Evolutionary conservation across 2,888 invertebrate species (phyloP).

Genomic region (Choristoneura rosaceana): DNA sequence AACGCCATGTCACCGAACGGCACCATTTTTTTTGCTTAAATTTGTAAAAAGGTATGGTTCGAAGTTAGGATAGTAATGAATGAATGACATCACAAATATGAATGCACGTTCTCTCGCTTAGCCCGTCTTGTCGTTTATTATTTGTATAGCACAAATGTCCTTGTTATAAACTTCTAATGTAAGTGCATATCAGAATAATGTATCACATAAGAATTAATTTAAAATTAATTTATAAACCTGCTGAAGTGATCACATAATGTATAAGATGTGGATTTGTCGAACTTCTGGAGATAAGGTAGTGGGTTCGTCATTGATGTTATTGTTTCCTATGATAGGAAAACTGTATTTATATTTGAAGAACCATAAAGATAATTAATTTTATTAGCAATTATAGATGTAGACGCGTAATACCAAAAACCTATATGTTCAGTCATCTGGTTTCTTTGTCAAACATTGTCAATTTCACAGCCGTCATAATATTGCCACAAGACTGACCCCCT

Average conservation of each 20-base stretch:
- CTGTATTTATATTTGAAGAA: constrained; percentile 1
- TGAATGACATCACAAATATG: constrained; percentile 1
- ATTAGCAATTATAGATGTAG: not conserved
- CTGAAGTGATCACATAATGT: constrained; percentile 22
- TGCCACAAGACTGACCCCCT: not conserved
- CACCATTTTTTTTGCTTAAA: not conserved
- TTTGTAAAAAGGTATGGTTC: not conserved
- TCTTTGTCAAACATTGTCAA: not conserved
- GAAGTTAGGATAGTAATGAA: not conserved
- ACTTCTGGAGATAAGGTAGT: constrained; percentile 20
- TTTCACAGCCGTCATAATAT: not conserved
- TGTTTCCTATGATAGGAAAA: not conserved
- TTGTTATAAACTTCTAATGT: constrained; percentile 21
- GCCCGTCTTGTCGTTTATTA: constrained; percentile 8
- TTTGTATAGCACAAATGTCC: constrained; percentile 25
- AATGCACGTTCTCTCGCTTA: constrained; percentile 4
- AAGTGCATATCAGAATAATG: constrained; percentile 32
- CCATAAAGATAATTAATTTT: not conserved
- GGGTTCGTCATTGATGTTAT: constrained; percentile 4
- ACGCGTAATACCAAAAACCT: not conserved
- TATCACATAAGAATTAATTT: constrained; percentile 13
- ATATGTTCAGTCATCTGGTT: not conserved
- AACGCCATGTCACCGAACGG: constrained; percentile 5
- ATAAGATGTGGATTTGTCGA: constrained; percentile 21
- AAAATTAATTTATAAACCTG: constrained; percentile 18